These are phyloP conservation scores for Tychaedon coryphoeus DNA, from an alignment of 2,113 vertebrate genomes.

Conservation along the genomic window DNA sequence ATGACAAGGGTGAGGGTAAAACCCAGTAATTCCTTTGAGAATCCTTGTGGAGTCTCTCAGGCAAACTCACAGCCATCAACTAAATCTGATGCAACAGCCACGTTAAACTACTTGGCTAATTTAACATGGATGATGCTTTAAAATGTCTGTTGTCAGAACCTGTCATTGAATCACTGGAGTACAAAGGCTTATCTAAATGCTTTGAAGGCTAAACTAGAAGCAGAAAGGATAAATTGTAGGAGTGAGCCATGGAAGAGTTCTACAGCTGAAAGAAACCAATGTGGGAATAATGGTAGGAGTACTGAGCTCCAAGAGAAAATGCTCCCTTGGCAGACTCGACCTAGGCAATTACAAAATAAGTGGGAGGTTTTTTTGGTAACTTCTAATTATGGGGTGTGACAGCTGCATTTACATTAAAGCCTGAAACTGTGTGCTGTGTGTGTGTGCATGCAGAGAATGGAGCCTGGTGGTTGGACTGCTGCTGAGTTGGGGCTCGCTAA, in stretches of 20 bases:
- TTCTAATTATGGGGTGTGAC: background rate
- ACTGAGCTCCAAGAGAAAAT: background rate
- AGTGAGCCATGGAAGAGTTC: background rate
- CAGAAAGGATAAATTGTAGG: background rate
- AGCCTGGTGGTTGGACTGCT: background rate
- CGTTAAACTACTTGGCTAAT: background rate
- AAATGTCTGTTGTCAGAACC: background rate
- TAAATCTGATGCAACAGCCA: background rate
- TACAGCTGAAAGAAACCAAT: background rate
- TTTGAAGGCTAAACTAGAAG: background rate
- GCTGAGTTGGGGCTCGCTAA: background rate
- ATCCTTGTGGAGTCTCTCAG: background rate
- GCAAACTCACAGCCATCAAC: background rate
- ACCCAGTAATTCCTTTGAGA: background rate
- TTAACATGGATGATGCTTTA: background rate
- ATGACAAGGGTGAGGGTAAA: background rate
- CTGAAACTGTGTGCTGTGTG: background rate
- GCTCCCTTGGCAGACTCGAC: background rate
- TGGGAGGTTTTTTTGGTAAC: background rate
- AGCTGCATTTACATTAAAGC: background rate
- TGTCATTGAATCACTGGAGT: background rate
- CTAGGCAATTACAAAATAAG: background rate
- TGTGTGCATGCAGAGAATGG: background rate
- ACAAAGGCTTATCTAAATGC: background rate
- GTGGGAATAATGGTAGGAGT: background rate